Evolutionary conservation across 2,113 vertebrate species (phyloP).

Genomic region (Pithys albifrons): DNA sequence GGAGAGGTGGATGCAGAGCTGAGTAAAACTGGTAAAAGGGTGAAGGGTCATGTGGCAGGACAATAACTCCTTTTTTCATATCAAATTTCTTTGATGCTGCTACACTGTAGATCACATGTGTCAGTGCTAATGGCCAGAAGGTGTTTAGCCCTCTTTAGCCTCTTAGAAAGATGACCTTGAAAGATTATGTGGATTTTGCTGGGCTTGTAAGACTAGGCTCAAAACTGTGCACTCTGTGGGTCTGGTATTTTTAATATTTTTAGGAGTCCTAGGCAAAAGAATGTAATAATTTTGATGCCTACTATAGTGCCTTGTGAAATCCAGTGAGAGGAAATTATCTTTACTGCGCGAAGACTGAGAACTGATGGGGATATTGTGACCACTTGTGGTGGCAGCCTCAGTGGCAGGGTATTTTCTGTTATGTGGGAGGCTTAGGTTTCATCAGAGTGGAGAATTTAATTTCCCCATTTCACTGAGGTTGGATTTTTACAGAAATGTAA

Average conservation of each 20-base stretch:
- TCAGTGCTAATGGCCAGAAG: not conserved
- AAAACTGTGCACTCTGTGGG: not conserved
- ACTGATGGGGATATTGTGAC: not conserved
- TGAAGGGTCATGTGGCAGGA: not conserved
- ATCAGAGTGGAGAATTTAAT: conserved; percentile 8
- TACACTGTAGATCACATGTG: not conserved
- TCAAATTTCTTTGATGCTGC: not conserved
- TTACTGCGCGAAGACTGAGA: not conserved
- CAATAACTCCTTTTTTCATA: not conserved
- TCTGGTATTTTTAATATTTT: not conserved
- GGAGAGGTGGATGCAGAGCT: not conserved
- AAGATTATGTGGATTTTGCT: not conserved
- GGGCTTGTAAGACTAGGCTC: not conserved
- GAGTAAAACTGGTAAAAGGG: not conserved
- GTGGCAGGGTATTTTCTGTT: not conserved
- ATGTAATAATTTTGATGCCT: not conserved
- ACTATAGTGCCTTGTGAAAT: not conserved
- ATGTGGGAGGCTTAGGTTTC: conserved; percentile 2
- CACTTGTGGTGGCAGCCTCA: not conserved
- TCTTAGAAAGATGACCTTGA: not conserved
- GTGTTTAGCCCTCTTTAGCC: not conserved
- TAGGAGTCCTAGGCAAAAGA: not conserved
- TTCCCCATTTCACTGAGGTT: not conserved
- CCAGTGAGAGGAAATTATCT: not conserved
- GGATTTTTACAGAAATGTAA: conserved; percentile 30